phyloP scores from a whole-genome alignment of 2,888 invertebrate species.

The Andricus curvator region DNA sequence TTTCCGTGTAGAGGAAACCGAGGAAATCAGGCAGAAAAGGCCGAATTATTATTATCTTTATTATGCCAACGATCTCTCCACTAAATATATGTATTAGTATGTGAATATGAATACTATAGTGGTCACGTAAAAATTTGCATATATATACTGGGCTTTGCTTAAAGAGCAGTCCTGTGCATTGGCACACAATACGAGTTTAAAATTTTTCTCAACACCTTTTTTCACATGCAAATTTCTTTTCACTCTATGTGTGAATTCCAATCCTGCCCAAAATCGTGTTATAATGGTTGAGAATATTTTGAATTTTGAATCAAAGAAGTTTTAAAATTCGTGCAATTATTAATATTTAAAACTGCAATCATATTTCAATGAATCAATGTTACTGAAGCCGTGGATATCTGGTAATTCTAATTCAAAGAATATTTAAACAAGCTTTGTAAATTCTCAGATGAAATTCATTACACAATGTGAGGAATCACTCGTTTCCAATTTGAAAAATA shows the following conservation, averaged over 20 bases:
- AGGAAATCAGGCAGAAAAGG: background rate
- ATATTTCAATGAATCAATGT: too few relatives aligned
- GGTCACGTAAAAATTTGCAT: background rate
- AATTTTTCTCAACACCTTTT: background rate
- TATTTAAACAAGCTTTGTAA: background rate
- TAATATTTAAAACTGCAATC: too few relatives aligned
- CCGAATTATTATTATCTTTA: background rate
- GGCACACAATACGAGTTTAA: background rate
- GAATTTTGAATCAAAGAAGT: background rate
- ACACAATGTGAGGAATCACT: background rate
- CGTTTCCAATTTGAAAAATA: too few relatives aligned
- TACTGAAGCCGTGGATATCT: too few relatives aligned
- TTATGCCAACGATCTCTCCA: background rate
- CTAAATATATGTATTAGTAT: background rate
- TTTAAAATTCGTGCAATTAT: background rate
- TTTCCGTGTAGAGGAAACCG: background rate
- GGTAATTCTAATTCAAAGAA: too few relatives aligned
- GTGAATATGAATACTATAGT: background rate
- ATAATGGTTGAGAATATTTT: background rate
- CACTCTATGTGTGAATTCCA: background rate
- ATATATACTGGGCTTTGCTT: background rate
- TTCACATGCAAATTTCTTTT: background rate
- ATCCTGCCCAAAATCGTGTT: background rate
- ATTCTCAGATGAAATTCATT: background rate
- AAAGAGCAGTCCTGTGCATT: background rate